Percentiles rank a stretch among this genome's conserved stretches.
Evolutionary conservation across 2,888 invertebrate species (phyloP).

Genomic region (Pseudococcus jackbeardsleyi): DNA sequence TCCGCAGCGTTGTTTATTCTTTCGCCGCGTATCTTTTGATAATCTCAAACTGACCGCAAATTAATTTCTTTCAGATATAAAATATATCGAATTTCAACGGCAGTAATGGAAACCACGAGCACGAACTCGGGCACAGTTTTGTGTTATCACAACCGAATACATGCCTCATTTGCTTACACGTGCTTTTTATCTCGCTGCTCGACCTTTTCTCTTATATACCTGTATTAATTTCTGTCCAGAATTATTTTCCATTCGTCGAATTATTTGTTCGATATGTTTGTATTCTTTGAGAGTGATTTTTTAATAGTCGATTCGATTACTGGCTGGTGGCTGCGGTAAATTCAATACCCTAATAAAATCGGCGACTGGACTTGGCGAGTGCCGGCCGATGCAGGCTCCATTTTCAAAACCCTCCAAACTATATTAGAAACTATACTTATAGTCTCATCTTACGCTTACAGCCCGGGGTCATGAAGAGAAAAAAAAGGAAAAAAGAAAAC

Average conservation of each 20-base stretch:
- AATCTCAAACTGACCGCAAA: conserved; percentile 60
- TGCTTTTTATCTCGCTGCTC: neutral
- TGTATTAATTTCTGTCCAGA: conserved; percentile 13
- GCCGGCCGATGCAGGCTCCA: neutral
- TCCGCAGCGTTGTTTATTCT: neutral
- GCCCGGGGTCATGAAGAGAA: neutral
- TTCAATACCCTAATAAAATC: too few species aligned
- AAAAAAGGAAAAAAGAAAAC: conserved; percentile 10
- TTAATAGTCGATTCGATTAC: neutral
- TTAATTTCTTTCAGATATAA: conserved; percentile 3
- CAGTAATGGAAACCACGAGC: neutral
- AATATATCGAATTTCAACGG: conserved; percentile 55
- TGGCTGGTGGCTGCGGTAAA: neutral
- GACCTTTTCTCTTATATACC: conserved; percentile 1
- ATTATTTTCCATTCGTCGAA: neutral
- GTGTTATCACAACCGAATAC: neutral
- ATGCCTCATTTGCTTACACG: conserved; percentile 24
- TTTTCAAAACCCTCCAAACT: neutral
- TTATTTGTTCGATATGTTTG: neutral
- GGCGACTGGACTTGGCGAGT: neutral
- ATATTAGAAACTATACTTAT: neutral
- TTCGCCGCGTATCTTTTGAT: conserved; percentile 23
- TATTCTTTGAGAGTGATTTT: neutral
- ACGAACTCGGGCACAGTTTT: neutral
- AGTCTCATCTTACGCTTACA: neutral